These are phyloP conservation scores for Syrista parreyssii DNA, from an alignment of 2,888 invertebrate genomes.

Conservation along the genomic window DNA sequence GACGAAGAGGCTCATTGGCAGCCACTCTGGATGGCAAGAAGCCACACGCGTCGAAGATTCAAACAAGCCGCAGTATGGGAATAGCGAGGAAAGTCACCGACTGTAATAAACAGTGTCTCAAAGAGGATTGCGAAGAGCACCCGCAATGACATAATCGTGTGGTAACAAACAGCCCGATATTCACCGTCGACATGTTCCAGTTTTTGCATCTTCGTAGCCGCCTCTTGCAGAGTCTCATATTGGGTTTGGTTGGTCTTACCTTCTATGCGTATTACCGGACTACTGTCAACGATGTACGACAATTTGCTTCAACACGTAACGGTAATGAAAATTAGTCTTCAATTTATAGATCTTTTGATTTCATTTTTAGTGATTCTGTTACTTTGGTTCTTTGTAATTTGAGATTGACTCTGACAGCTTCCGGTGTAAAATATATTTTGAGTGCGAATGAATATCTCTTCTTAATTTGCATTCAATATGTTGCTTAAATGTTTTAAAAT, in stretches of 20 bases:
- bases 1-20: not conserved
- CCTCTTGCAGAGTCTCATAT: conserved; percentile 52
- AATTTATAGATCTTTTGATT: not conserved
- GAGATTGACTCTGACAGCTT: not conserved
- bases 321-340: conserved; percentile 41
- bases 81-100: conserved; percentile 14
- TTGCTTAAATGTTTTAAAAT: not conserved
- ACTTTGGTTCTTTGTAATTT: not conserved
- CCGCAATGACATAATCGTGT: not conserved
- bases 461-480: not conserved
- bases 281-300: conserved; percentile 47
- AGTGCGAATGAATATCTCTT: not conserved
- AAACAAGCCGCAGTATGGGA: conserved; percentile 30
- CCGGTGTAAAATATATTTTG: not conserved
- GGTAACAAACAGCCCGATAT: not conserved
- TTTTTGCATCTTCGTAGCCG: conserved; percentile 56
- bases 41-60: not conserved
- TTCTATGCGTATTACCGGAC: conserved; percentile 60
- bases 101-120: not conserved
- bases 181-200: conserved; percentile 40
- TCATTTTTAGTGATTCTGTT: not conserved
- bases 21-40: not conserved
- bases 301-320: conserved; percentile 39
- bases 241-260: conserved; percentile 55
- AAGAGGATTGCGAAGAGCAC: not conserved